Base-by-base conservation (phyloP, 2,113 vertebrate species). In the Sorex araneus region DNA sequence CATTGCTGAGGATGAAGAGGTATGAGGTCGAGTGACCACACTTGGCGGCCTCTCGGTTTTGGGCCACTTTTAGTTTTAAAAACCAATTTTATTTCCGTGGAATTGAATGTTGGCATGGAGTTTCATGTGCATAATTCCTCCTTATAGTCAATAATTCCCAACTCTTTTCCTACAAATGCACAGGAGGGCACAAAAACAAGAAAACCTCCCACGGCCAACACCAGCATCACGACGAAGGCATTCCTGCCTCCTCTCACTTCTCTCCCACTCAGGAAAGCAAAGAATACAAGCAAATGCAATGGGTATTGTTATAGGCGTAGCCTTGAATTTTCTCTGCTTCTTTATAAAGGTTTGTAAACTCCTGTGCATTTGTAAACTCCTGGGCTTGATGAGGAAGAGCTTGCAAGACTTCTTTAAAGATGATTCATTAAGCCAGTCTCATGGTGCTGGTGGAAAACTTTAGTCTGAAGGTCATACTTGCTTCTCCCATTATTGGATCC, bases 281-380 rank as follows among this genome's bases (percentile, higher is more conserved):
- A 75, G 1, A 64, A 69, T 74, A 30, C n/a, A 82, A 91, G 34
- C 5, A 7, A 82, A 74, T 15, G 34, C 32, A 36, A 12, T 34
- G 73, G 21, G 2, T 77, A 6, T 57, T 83, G 12, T 82, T 87
- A 78, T 0, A 85, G 19, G 74, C 40, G 34, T 73, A 79, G 84
- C 80, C 89, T 91, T 91, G 45, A 71, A 25, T 95, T 87, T 86
- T 64, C 81, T 84, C 67, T 47, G 36, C 2, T 73, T 74, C 89
- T 76, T 43, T 54, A 50, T 74, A 79, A 82, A 69, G 50, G 84
- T 18, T 82, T 93, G 75, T 40, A 60, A 60, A 23, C 57, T 60
- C 21, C 57, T 60, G 57, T 60, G 57, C 47, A 47, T 18, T 82
- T 92, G 75, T 40, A 60, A 60, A 23, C 57, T 60, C 6, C 57